Base-by-base conservation (phyloP, 2,888 invertebrate genomes). In the Torymus texanus region DNA sequence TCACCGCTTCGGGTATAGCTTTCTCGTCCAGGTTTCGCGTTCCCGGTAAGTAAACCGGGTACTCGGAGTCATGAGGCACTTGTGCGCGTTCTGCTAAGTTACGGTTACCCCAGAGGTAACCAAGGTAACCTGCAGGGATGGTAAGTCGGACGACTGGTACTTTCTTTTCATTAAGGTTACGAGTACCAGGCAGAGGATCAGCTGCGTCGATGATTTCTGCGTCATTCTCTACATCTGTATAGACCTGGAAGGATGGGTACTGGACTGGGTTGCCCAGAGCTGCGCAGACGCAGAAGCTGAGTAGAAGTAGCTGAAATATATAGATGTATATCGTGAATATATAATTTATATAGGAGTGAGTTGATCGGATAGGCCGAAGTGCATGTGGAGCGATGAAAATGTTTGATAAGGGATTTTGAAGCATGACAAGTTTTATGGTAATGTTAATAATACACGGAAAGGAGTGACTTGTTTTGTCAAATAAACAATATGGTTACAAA, bases 1-100 rank as follows among this genome's bases (percentile, higher is more conserved):
- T 67, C 1, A 84, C 63, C 5, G 68, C 51, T 51, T 85, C 84
- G n/a, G 88, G 87, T 1, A 87, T 84, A 5, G 84, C 78, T 63
- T 88, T 88, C 65, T 88, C 88, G 2, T 81, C 83, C 4, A 88
- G 75, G 81, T 88, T 88, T 0, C 62, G 78, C 0, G 75, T 80
- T 0, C 87, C 87, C 0, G 84, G 87, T 13, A 85, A 75, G 10
- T 58, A n/a, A 0, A 24, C n/a, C 21, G 51, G 14, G 1, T 16
- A 8, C n/a, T 58, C 14, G n/a, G 18, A 11, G 1, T 72, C 13
- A 12, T 71, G 16, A 0, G 76, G 78, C 12, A 86, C 2, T 51
- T 85, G 84, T 5, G 80, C 41, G n/a, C 82, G 85, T 70, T 87
- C 87, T 5, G 75, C 82, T 18, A 85, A 70, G 80, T 87, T 87